Evolutionary conservation across 2,888 invertebrate species (phyloP).

Genomic region (Stenodema calcarata): DNA sequence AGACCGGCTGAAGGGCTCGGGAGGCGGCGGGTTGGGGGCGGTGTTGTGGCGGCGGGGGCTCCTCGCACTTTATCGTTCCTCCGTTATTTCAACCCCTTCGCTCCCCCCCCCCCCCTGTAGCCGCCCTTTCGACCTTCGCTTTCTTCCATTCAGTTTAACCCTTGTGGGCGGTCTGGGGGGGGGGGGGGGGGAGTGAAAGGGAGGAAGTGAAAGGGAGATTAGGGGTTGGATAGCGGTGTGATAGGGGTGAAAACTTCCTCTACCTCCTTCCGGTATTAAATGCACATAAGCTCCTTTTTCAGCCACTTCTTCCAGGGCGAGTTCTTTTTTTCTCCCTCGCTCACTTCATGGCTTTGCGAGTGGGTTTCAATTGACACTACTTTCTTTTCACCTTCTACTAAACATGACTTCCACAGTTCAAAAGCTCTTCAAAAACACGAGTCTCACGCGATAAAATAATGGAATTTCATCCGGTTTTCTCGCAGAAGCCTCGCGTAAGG

Average conservation of each 20-base stretch:
- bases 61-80: slow-evolving; percentile 12
- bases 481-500: no score
- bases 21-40: background rate
- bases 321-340: background rate
- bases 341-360: background rate
- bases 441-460: no score
- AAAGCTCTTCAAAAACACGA: no score
- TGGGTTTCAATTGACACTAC: background rate
- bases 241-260: background rate
- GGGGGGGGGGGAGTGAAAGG: background rate
- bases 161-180: background rate
- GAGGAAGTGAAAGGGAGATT: background rate
- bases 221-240: background rate
- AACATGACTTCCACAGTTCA: no score
- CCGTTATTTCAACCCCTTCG: slow-evolving; percentile 7
- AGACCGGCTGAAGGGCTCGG: background rate
- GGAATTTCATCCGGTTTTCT: no score
- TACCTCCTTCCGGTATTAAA: background rate
- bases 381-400: background rate
- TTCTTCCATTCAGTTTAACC: slow-evolving; percentile 25
- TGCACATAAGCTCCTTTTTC: slow-evolving; percentile 4
- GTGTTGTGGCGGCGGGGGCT: background rate
- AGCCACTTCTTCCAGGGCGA: background rate
- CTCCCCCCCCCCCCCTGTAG: no score
- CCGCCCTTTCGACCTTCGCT: background rate